phyloP scores from a whole-genome alignment of 2,113 vertebrate genomes.

The Eudyptes chrysolophus region DNA sequence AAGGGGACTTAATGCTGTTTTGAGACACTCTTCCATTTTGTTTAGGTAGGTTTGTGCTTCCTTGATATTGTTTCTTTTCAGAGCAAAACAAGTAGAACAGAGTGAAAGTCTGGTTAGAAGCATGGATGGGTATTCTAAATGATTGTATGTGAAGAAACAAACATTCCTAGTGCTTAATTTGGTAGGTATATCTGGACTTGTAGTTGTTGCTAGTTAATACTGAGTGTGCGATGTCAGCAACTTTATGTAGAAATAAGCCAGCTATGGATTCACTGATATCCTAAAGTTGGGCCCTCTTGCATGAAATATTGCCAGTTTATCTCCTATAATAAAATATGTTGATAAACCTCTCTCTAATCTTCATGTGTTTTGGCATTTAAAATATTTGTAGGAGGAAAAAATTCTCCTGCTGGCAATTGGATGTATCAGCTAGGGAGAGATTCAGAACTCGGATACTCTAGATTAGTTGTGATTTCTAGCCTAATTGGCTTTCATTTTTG shows the following conservation, averaged over 20 bases:
- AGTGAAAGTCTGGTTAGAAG: background rate
- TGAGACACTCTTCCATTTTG: background rate
- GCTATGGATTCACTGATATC: background rate
- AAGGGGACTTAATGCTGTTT: background rate
- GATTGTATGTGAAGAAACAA: background rate
- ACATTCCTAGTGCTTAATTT: background rate
- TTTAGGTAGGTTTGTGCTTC: background rate
- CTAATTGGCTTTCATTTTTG: background rate
- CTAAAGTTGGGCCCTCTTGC: background rate
- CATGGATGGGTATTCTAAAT: rapidly evolving
- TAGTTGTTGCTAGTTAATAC: background rate
- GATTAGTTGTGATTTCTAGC: background rate
- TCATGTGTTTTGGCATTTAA: background rate
- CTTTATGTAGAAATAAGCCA: background rate
- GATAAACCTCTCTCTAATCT: background rate
- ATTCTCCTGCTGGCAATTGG: background rate
- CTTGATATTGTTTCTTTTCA: background rate
- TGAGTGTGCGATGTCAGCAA: background rate
- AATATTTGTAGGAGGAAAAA: background rate
- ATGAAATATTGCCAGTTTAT: background rate
- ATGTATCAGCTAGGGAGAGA: background rate
- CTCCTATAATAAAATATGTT: background rate
- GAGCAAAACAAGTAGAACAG: background rate
- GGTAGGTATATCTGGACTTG: background rate
- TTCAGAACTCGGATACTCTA: background rate